Percentiles rank a stretch among this genome's conserved stretches.
Evolutionary conservation across 2,888 invertebrate species (phyloP).

Genomic region (Pachliopta kotzebuea): DNA sequence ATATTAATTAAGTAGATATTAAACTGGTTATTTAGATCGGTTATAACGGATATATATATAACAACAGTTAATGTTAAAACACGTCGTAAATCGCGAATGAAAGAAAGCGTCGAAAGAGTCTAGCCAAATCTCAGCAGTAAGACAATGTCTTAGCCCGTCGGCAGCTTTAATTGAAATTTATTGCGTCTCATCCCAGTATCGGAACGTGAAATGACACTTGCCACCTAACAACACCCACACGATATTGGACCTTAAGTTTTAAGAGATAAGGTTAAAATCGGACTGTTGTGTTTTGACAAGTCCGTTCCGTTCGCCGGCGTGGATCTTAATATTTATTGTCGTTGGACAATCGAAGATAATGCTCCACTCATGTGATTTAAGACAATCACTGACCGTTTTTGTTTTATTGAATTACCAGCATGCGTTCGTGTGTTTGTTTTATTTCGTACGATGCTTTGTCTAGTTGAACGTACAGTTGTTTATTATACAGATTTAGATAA

Average conservation of each 20-base stretch:
- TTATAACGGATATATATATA: neutral
- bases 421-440: slow-evolving; percentile 35
- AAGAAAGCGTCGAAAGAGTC: slow-evolving; percentile 40
- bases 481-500: neutral
- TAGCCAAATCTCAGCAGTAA: slow-evolving; percentile 65
- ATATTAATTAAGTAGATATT: too few species aligned
- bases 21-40: too few species aligned
- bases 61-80: neutral
- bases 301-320: slow-evolving; percentile 45
- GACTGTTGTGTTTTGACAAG: slow-evolving; percentile 35
- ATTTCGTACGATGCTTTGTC: slow-evolving; percentile 16
- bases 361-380: slow-evolving; percentile 72
- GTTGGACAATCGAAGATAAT: slow-evolving; percentile 75
- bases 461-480: slow-evolving; percentile 2
- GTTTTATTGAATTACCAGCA: slow-evolving; percentile 66
- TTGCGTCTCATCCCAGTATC: slow-evolving; percentile 61
- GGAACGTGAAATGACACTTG: slow-evolving; percentile 56
- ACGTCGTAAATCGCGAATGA: slow-evolving; percentile 32
- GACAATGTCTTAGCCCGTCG: slow-evolving; percentile 67
- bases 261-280: slow-evolving; percentile 38
- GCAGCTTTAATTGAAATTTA: slow-evolving; percentile 77
- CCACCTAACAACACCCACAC: slow-evolving; percentile 31
- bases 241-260: slow-evolving; percentile 42
- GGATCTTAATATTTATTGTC: slow-evolving; percentile 57
- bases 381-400: slow-evolving; percentile 66